Evolutionary conservation across 2,888 invertebrate genomes (phyloP).

Genomic region (Apodemia mormo): DNA sequence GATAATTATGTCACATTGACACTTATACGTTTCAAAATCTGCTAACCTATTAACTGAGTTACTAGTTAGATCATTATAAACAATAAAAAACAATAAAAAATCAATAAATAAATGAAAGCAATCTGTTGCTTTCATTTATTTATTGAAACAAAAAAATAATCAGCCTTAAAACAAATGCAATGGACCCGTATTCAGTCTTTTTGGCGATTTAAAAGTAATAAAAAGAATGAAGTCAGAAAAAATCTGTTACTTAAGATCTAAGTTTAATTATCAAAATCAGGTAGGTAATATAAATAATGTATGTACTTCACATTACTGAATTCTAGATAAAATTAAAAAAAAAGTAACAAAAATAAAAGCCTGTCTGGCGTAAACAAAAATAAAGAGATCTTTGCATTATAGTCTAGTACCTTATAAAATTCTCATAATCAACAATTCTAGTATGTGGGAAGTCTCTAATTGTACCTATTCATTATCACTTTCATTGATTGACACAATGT

Average conservation of each 20-base stretch:
- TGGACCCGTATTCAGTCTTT: background rate
- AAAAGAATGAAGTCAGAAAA: background rate
- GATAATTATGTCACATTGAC: background rate
- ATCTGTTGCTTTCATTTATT: too few species aligned
- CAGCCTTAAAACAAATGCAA: background rate
- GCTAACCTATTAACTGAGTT: constrained; percentile 5
- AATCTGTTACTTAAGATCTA: background rate
- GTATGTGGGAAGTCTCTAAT: too few species aligned
- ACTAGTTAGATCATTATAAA: background rate
- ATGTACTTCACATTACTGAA: too few species aligned
- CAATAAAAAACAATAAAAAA: background rate
- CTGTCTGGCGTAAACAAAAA: background rate
- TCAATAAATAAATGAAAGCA: too few species aligned
- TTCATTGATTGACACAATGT: too few species aligned
- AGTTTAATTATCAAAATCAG: background rate
- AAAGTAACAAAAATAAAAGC: background rate
- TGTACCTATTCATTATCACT: too few species aligned
- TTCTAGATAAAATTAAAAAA: background rate
- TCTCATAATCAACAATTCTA: too few species aligned
- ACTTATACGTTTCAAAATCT: background rate
- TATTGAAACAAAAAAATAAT: too few species aligned
- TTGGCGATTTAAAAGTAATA: background rate
- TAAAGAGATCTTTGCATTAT: too few species aligned
- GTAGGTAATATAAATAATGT: background rate
- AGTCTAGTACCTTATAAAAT: too few species aligned